These are phyloP conservation scores for Tretioscincus oriximinensis DNA, from an alignment of 2,113 vertebrate species.

Conservation along the genomic window DNA sequence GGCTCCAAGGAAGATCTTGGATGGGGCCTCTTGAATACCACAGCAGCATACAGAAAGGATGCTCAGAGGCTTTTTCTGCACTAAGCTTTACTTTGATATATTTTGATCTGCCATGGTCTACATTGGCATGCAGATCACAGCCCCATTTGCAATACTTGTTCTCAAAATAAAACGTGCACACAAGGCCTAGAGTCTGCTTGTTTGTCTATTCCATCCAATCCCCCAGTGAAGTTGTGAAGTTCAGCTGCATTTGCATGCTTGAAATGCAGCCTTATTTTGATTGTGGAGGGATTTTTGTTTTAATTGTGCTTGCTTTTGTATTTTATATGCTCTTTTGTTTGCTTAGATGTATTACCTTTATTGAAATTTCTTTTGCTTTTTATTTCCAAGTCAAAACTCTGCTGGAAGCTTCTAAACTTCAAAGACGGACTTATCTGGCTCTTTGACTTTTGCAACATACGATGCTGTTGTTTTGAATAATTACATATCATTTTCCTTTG, in stretches of 20 bases:
- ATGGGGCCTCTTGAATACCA: too few species aligned
- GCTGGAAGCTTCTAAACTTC: conserved; percentile 18
- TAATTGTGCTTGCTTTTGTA: background rate
- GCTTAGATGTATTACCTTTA: background rate
- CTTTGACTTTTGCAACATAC: background rate
- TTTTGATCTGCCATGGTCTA: too few species aligned
- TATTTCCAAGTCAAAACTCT: conserved; percentile 8
- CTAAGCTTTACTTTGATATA: too few species aligned
- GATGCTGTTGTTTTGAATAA: conserved; percentile 22
- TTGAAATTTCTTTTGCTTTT: conserved; percentile 7
- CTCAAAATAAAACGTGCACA: too few species aligned
- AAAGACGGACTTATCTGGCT: conserved; percentile 4
- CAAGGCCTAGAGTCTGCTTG: too few species aligned
- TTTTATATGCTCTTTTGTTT: background rate
- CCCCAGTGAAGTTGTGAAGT: too few species aligned
- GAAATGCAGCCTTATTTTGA: background rate
- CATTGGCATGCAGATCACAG: too few species aligned
- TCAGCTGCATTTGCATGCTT: background rate
- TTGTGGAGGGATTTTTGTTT: background rate
- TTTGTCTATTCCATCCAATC: too few species aligned
- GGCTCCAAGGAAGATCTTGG: too few species aligned
- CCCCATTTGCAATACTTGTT: too few species aligned
- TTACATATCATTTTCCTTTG: conserved; percentile 12
- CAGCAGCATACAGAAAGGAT: too few species aligned
- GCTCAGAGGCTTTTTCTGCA: too few species aligned